phyloP scores from a whole-genome alignment of 2,797 vertebrate genomes.

The Pempheris klunzingeri region DNA sequence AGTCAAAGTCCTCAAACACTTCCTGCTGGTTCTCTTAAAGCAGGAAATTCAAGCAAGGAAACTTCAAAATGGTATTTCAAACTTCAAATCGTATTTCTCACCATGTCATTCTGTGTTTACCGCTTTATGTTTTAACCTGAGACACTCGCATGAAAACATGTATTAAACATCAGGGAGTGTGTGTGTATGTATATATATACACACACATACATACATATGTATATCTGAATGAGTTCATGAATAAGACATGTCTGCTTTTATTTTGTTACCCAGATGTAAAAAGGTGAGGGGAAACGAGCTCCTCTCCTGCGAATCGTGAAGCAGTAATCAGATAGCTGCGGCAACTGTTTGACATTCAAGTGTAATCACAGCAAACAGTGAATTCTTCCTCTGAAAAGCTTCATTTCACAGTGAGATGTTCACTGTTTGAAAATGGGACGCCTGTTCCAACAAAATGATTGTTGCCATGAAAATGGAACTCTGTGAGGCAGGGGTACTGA shows the following conservation, averaged over 20 bases:
- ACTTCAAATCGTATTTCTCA: background rate
- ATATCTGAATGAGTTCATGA: background rate
- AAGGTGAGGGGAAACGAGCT: background rate
- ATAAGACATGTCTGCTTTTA: constrained; percentile 10
- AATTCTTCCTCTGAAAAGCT: constrained; percentile 42
- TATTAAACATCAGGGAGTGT: constrained; percentile 7
- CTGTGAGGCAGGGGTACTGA: constrained; percentile 33
- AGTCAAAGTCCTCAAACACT: background rate
- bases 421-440: constrained; percentile 41
- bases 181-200: too few relatives aligned
- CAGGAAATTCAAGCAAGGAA: background rate
- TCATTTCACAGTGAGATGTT: constrained; percentile 52
- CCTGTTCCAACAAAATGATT: constrained; percentile 46
- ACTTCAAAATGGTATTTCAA: background rate
- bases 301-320: background rate
- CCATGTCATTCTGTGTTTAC: background rate
- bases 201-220: too few relatives aligned
- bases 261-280: constrained; percentile 15
- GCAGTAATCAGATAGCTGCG: constrained; percentile 38
- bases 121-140: background rate
- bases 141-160: constrained; percentile 7
- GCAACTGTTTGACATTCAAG: constrained; percentile 49
- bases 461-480: constrained; percentile 48
- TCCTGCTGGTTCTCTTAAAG: background rate
- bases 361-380: constrained; percentile 47